Conservation (phyloP, 2,888 invertebrate species). For the Penaeus monodon region DNA sequence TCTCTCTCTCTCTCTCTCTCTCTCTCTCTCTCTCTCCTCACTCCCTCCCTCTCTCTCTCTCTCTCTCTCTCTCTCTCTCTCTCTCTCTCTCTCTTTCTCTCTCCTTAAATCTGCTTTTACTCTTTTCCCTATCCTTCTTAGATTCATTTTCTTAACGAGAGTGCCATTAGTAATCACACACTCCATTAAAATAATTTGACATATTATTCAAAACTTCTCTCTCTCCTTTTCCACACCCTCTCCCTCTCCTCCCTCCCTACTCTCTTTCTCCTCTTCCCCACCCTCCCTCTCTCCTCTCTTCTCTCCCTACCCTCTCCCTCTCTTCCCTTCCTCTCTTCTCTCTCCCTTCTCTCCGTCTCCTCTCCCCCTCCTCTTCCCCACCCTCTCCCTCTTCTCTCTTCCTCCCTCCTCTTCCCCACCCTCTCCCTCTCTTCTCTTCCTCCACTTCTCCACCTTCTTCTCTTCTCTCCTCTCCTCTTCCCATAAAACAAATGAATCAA, state of each 20-base stretch:
- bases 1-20: too few species aligned
- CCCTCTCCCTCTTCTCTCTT: too few species aligned
- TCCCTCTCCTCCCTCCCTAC: neutral
- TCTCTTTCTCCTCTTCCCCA: neutral
- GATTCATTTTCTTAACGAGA: neutral
- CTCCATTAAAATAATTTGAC: neutral
- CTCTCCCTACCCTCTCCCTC: too few species aligned
- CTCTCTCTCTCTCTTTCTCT: neutral
- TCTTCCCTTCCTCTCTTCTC: too few species aligned
- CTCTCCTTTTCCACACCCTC: neutral
- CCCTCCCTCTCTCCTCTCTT: neutral
- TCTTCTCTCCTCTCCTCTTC: neutral
- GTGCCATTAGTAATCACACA: neutral
- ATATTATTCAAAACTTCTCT: neutral
- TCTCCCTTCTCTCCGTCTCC: too few species aligned
- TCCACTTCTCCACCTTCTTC: too few species aligned
- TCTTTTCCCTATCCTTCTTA: neutral
- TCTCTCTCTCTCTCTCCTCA: neutral
- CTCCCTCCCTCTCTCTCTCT: neutral
- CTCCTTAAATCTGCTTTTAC: neutral
- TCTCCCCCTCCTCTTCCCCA: too few species aligned
- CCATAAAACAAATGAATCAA: neutral
- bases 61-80: too few species aligned
- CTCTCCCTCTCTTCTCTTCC: too few species aligned
- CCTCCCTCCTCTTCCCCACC: too few species aligned